These are phyloP conservation scores for Fulmarus glacialis DNA, from an alignment of 2,113 vertebrate species.

Conservation along the genomic window DNA sequence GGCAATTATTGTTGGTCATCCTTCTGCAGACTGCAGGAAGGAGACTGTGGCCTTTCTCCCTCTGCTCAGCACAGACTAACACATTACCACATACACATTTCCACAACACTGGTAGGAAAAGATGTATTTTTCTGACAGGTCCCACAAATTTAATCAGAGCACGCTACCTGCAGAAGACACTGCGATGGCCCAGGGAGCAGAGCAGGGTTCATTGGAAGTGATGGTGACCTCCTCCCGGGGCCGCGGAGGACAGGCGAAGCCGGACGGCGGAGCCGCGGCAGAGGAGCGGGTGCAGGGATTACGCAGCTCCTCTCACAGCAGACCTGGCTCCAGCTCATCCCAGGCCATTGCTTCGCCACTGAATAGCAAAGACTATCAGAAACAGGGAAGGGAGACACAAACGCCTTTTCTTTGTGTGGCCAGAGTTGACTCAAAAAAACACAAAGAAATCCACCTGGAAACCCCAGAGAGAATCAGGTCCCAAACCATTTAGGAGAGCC, in stretches of 20 bases:
- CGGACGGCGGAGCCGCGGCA: rapidly evolving
- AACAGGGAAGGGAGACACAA: background rate
- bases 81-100: background rate
- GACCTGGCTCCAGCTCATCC: background rate
- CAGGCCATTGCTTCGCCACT: rapidly evolving
- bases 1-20: background rate
- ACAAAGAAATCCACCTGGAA: background rate
- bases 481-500: background rate
- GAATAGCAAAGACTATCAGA: background rate
- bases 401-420: background rate
- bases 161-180: background rate
- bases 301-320: rapidly evolving
- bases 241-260: background rate
- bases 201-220: background rate
- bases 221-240: background rate
- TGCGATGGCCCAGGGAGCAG: background rate
- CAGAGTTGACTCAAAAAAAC: background rate
- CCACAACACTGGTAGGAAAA: background rate
- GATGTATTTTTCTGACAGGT: background rate
- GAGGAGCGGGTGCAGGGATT: background rate
- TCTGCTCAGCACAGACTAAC: background rate
- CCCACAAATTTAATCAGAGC: background rate
- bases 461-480: background rate
- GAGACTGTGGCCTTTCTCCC: background rate
- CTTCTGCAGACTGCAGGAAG: background rate